A percentile compares a stretch with the other conserved stretches of the same genome.
Evolutionary conservation across 2,888 invertebrate genomes (phyloP).

Genomic region (Tachystola acroxantha): DNA sequence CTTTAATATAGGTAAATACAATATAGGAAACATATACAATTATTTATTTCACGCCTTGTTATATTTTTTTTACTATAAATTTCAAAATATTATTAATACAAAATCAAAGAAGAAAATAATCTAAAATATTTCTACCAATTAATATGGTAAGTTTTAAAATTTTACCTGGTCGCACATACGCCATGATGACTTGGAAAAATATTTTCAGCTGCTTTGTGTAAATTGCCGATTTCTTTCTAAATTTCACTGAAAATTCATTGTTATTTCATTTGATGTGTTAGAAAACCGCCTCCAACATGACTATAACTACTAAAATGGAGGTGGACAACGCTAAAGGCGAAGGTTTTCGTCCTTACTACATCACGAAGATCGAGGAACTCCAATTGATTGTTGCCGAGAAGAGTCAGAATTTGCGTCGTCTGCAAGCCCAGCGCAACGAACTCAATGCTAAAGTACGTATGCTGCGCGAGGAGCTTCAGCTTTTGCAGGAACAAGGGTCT

Average conservation of each 20-base stretch:
- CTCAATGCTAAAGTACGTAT: slow-evolving; percentile 99
- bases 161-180: slow-evolving; percentile 14
- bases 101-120: no score
- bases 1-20: no score
- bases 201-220: slow-evolving; percentile 7
- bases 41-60: no score
- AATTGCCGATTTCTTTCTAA: no score
- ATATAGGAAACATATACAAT: no score
- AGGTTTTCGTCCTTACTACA: slow-evolving; percentile 96
- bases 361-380: slow-evolving; percentile 98
- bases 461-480: slow-evolving; percentile 97
- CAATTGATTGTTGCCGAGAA: slow-evolving; percentile 98
- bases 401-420: slow-evolving; percentile 95
- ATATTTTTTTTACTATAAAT: no score
- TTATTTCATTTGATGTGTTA: slow-evolving; percentile 18
- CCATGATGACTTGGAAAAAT: slow-evolving; percentile 52
- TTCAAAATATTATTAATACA: no score
- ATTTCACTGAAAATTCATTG: not conserved
- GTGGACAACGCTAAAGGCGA: slow-evolving; percentile 87
- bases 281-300: slow-evolving; percentile 43
- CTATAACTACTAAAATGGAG: slow-evolving; percentile 80
- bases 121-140: no score
- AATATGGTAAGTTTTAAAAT: slow-evolving; percentile 13
- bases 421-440: slow-evolving; percentile 99
- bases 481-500: slow-evolving; percentile 98